Evolutionary conservation across 2,113 vertebrate species (phyloP), one percentile per base, ranked within the genome.

Genomic region (Clarias gariepinus): DNA sequence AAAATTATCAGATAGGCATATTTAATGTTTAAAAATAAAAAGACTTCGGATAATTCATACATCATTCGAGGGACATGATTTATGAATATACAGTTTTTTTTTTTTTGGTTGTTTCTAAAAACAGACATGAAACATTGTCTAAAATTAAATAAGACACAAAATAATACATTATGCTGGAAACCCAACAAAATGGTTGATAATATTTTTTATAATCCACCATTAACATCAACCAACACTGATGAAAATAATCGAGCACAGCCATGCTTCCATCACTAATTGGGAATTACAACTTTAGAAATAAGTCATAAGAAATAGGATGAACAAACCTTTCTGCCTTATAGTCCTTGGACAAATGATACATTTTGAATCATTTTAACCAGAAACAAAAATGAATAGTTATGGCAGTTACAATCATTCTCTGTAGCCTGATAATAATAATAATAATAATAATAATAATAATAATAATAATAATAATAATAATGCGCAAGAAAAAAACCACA

Each of bases 221-320:
- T 90, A 87, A 78, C 66, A 89, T 57, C n/a, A 64, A 13, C 25
- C 53, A 63, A 63, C 23, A 71, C 33, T 33, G 15, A 68, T 30
- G 18, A 90, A 83, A 82, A 81, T 80, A 89, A 91, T 60, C 88
- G 87, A 91, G 83, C 19, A 76, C 85, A 90, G 91, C 90, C 91
- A 85, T 83, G 87, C 88, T 77, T 92, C 90, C 90, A 91, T 92
- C 86, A 88, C 93, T 90, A 92, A 93, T 90, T 92, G 90, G 89
- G 87, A 92, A 88, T 91, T 90, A 90, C 90, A 86, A 86, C 71
- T 53, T 81, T 74, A 58, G 4, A n/a, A n/a, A n/a, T n/a, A n/a
- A n/a, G 74, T 58, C 28, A 82, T 36, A 21, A 36, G 30, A 80
- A 23, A 79, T 79, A 33, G 33, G 28, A 23, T 15, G 30, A 28